phyloP scores from a whole-genome alignment of 1,140 invertebrate genomes.

The Scaptomyza hsui region DNA sequence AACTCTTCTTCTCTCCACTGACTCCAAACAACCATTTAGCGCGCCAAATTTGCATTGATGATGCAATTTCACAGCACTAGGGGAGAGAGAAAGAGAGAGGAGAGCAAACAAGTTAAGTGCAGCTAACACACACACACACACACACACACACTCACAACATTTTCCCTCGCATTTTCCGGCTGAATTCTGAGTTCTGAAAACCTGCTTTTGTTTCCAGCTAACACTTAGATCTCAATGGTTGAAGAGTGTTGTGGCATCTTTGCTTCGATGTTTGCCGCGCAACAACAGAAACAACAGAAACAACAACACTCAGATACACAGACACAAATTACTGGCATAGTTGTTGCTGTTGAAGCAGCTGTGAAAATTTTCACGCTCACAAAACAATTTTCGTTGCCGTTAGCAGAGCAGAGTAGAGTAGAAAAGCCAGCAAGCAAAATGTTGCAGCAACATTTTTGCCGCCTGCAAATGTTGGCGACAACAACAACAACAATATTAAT shows the following conservation, averaged over 20 bases:
- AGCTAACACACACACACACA: neutral
- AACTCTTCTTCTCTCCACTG: neutral
- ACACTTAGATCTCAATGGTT: slow-evolving; percentile 20
- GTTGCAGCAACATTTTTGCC: slow-evolving; percentile 74
- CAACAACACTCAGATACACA: slow-evolving; percentile 9
- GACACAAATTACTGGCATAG: slow-evolving; percentile 74
- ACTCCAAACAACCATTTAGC: slow-evolving; percentile 39
- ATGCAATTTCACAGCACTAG: slow-evolving; percentile 63
- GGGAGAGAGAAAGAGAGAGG: neutral
- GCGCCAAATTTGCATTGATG: slow-evolving; percentile 76
- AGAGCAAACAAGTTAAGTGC: neutral
- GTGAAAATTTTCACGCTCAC: slow-evolving; percentile 80
- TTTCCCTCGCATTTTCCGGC: slow-evolving; percentile 36
- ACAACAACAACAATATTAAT: slow-evolving; percentile 60
- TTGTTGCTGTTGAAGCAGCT: slow-evolving; percentile 70
- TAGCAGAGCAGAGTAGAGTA: slow-evolving; percentile 69
- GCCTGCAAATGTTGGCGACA: slow-evolving; percentile 56
- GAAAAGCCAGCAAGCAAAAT: slow-evolving; percentile 32
- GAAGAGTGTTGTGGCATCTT: slow-evolving; percentile 54
- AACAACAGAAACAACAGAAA: slow-evolving; percentile 17
- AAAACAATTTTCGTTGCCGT: slow-evolving; percentile 78
- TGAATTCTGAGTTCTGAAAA: slow-evolving; percentile 33
- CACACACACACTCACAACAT: neutral
- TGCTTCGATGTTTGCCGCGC: slow-evolving; percentile 50
- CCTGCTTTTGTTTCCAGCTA: slow-evolving; percentile 45